Conservation (phyloP, 2,113 vertebrate genomes). For the Nanorana parkeri region DNA sequence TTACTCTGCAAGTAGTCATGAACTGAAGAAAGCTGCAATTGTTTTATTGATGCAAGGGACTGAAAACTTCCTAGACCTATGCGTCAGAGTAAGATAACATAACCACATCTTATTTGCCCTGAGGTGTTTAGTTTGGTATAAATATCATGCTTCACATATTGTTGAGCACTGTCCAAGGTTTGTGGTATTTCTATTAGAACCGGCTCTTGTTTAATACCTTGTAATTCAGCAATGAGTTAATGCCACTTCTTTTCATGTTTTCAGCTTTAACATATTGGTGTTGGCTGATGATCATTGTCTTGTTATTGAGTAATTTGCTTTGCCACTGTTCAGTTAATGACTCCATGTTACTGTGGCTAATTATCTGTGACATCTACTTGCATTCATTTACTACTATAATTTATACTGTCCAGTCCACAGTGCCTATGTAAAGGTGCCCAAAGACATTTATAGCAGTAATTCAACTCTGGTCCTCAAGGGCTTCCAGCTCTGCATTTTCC, state of each 20-base stretch:
- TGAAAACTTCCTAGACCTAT: too few relatives aligned
- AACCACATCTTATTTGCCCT: background rate
- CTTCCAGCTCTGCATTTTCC: too few relatives aligned
- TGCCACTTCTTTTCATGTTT: constrained; percentile 3
- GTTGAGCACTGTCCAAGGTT: background rate
- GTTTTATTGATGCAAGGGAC: too few relatives aligned
- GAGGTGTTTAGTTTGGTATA: background rate
- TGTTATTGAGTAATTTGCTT: background rate
- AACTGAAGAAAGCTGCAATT: too few relatives aligned
- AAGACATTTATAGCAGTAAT: too few relatives aligned
- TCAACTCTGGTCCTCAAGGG: too few relatives aligned
- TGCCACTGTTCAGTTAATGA: background rate
- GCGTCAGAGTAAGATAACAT: background rate
- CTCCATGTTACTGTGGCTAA: too few relatives aligned
- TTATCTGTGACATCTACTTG: background rate
- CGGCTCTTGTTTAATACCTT: background rate
- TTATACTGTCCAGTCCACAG: too few relatives aligned
- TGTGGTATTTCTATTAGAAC: background rate
- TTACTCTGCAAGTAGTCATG: too few relatives aligned
- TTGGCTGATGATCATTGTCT: background rate
- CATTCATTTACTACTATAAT: background rate
- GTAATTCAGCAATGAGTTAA: background rate
- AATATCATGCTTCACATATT: background rate
- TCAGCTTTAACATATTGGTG: background rate
- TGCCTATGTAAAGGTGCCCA: too few relatives aligned